phyloP scores from a whole-genome alignment of 2,888 invertebrate species.

The Cosmia pyralina region DNA sequence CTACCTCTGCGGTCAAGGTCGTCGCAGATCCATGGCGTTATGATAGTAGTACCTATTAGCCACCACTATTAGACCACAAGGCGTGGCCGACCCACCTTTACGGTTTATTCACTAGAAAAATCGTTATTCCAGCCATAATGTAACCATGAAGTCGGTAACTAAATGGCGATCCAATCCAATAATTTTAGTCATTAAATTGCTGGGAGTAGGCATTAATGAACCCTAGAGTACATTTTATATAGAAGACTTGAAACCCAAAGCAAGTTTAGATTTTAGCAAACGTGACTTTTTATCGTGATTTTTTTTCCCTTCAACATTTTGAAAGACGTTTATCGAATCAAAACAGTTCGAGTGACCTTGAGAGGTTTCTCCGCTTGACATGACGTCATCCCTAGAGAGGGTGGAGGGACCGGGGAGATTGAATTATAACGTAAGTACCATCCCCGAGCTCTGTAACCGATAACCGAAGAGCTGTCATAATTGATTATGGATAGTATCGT shows the following conservation, averaged over 20 bases:
- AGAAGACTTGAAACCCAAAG: constrained; percentile 7
- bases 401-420: constrained; percentile 53
- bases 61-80: too few relatives aligned
- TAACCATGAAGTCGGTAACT: constrained; percentile 51
- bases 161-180: constrained; percentile 38
- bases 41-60: constrained; percentile 60
- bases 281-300: constrained; percentile 12
- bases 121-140: constrained; percentile 68
- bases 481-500: constrained; percentile 44
- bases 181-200: constrained; percentile 26
- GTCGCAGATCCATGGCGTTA: constrained; percentile 71
- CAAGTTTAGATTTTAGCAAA: constrained; percentile 34
- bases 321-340: constrained; percentile 55
- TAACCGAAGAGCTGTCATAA: constrained; percentile 55
- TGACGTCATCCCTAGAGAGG: constrained; percentile 64
- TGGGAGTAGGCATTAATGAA: constrained; percentile 17
- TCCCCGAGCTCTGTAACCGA: constrained; percentile 45
- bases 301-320: constrained; percentile 38
- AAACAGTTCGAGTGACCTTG: constrained; percentile 65
- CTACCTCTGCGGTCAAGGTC: constrained; percentile 73
- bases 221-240: constrained; percentile 6
- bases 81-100: constrained; percentile 78
- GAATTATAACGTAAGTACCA: constrained; percentile 56
- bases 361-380: constrained; percentile 54
- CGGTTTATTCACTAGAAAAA: constrained; percentile 69